Evolutionary conservation across 2,797 vertebrate genomes (phyloP).

Genomic region (Yasuhikotakia modesta): DNA sequence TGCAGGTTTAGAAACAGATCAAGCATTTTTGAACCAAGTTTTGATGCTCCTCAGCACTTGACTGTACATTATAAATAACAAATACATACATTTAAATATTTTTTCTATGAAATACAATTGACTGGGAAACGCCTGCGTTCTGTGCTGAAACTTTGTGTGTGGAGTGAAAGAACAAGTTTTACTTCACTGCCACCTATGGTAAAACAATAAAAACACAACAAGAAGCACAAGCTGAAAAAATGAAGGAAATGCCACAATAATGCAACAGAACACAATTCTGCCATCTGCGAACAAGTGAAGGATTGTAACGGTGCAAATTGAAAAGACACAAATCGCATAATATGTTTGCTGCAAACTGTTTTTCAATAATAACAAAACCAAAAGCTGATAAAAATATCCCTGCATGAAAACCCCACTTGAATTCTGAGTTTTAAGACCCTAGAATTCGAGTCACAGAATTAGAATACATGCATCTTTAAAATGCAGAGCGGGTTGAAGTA

Average conservation of each 20-base stretch:
- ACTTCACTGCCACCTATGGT: constrained; percentile 62
- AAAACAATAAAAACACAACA: constrained; percentile 49
- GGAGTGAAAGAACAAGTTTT: constrained; percentile 41
- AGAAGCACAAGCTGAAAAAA: constrained; percentile 35
- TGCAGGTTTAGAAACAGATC: not conserved
- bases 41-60: not conserved
- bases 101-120: constrained; percentile 19
- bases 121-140: not conserved
- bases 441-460: not conserved
- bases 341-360: not conserved
- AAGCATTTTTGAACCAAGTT: not conserved
- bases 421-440: not conserved
- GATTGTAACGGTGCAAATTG: not conserved
- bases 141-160: constrained; percentile 28
- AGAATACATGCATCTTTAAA: not conserved
- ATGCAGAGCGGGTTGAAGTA: not conserved
- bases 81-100: constrained; percentile 1
- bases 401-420: not conserved
- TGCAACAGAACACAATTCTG: not conserved
- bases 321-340: not conserved
- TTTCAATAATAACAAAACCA: not conserved
- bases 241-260: not conserved
- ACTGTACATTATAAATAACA: constrained; percentile 22
- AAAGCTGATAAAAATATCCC: not conserved
- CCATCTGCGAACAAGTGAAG: not conserved